phyloP scores from a whole-genome alignment of 1,140 invertebrate genomes.

The Apis dorsata region DNA sequence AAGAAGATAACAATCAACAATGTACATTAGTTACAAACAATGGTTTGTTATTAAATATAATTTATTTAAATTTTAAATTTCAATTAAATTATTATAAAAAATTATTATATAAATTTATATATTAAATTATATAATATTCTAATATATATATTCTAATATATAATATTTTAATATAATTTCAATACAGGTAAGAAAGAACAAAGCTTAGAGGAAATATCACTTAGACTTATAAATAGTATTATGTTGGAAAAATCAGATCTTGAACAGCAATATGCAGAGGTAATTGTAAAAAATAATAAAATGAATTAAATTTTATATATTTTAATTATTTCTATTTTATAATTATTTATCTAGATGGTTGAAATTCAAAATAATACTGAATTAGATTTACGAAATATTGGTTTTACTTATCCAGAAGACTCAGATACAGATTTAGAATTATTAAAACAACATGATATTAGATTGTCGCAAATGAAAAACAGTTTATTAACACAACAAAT shows the following conservation, averaged over 20 bases:
- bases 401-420: slow-evolving; percentile 85
- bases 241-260: slow-evolving; percentile 84
- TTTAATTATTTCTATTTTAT: background rate
- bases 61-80: slow-evolving; percentile 74
- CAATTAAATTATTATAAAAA: too few relatives aligned
- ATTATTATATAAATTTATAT: too few relatives aligned
- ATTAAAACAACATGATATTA: slow-evolving; percentile 84
- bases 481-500: slow-evolving; percentile 83
- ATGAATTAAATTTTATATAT: slow-evolving; percentile 19
- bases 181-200: slow-evolving; percentile 78
- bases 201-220: slow-evolving; percentile 89
- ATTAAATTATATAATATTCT: background rate
- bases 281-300: slow-evolving; percentile 52
- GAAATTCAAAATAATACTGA: slow-evolving; percentile 82
- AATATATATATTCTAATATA: background rate
- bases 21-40: slow-evolving; percentile 70
- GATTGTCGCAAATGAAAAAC: slow-evolving; percentile 83
- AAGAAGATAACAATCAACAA: slow-evolving; percentile 53
- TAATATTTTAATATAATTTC: background rate
- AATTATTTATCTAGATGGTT: slow-evolving; percentile 78
- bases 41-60: slow-evolving; percentile 68
- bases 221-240: slow-evolving; percentile 85
- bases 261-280: slow-evolving; percentile 83
- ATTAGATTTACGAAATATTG: slow-evolving; percentile 82
- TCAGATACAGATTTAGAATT: slow-evolving; percentile 82